Conservation (phyloP, 1,140 invertebrate genomes). For the Zaprionus kolodkinae region DNA sequence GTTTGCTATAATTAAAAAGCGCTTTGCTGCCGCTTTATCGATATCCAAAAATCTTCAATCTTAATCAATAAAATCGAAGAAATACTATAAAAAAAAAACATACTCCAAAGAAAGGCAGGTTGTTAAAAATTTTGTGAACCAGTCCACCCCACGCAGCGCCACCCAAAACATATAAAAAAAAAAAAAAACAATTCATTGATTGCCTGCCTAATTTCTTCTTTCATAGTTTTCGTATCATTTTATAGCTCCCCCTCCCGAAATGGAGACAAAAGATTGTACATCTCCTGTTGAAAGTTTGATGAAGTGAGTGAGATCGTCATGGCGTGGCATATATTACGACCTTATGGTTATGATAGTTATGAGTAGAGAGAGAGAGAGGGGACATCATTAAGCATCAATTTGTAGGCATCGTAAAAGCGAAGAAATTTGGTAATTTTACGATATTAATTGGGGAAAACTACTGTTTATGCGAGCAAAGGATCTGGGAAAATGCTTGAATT, state of each 20-base stretch:
- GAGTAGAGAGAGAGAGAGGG: background rate
- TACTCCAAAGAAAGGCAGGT: conserved; percentile 46
- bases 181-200: conserved; percentile 56
- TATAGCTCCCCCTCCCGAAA: conserved; percentile 47
- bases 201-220: conserved; percentile 62
- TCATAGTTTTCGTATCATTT: conserved; percentile 63
- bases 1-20: conserved; percentile 47
- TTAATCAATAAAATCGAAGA: conserved; percentile 43
- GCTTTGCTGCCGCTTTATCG: conserved; percentile 24
- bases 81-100: conserved; percentile 31
- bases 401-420: conserved; percentile 60
- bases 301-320: conserved; percentile 72
- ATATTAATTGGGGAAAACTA: conserved; percentile 40
- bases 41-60: conserved; percentile 26
- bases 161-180: conserved; percentile 36
- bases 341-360: conserved; percentile 26
- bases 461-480: conserved; percentile 33
- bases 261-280: conserved; percentile 60
- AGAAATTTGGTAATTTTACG: conserved; percentile 46
- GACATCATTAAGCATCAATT: conserved; percentile 67
- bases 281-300: conserved; percentile 73
- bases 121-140: conserved; percentile 59
- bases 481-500: background rate
- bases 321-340: conserved; percentile 42
- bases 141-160: conserved; percentile 68